A percentile compares a stretch with the other conserved stretches of the same genome.
Evolutionary conservation across 2,113 vertebrate species (phyloP).

Genomic region (Brachypteracias leptosomus): DNA sequence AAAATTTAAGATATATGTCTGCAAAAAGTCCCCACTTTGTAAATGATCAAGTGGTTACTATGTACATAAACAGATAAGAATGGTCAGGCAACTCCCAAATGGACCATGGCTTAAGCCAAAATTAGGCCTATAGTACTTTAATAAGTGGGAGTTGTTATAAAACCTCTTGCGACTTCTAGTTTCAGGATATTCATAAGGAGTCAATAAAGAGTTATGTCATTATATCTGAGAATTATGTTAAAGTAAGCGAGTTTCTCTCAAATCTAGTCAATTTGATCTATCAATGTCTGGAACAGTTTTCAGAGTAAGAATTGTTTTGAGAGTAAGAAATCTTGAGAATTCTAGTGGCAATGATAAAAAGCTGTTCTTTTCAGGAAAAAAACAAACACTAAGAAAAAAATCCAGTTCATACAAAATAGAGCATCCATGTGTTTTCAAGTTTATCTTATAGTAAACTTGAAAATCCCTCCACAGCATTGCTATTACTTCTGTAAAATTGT

Average conservation of each 20-base stretch:
- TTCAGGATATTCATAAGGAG: background rate
- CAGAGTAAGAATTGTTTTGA: background rate
- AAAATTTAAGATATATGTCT: background rate
- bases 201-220: background rate
- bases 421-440: background rate
- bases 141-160: background rate
- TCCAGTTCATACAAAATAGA: background rate
- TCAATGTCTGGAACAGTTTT: background rate
- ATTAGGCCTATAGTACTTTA: background rate
- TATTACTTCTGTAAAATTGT: background rate
- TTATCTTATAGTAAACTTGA: background rate
- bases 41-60: background rate
- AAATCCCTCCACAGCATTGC: background rate
- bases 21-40: background rate
- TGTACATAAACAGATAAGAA: background rate
- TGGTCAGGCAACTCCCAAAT: background rate
- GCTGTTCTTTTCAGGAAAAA: background rate
- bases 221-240: background rate
- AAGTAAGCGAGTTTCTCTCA: background rate
- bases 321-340: background rate
- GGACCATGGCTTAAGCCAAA: background rate
- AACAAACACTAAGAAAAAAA: background rate
- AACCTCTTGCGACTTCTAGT: background rate
- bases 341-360: background rate
- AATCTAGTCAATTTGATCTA: background rate